Conservation (phyloP, 2,113 vertebrate species). For the Bos indicus region DNA sequence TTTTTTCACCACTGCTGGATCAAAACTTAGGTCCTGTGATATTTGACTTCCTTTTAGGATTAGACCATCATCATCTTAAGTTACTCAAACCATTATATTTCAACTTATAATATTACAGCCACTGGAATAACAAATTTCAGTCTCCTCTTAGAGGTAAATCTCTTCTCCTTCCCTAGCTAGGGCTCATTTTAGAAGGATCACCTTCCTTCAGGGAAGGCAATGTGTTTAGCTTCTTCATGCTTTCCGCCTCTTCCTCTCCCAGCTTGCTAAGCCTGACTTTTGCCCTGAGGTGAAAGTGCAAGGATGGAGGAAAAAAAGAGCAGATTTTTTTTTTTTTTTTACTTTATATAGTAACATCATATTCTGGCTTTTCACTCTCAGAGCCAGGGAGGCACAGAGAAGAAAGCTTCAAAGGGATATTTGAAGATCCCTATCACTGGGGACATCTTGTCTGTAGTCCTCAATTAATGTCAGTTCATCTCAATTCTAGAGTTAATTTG, state of each 20-base stretch:
- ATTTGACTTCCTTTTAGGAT: not conserved
- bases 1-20: not conserved
- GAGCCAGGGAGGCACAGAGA: not conserved
- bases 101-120: not conserved
- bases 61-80: not conserved
- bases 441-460: not conserved
- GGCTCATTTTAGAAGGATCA: not conserved
- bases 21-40: not conserved
- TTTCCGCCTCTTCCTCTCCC: not conserved
- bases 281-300: rapidly evolving
- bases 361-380: not conserved
- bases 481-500: not conserved
- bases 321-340: not conserved
- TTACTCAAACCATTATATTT: not conserved
- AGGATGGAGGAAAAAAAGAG: not conserved
- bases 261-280: not conserved
- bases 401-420: not conserved
- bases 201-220: not conserved
- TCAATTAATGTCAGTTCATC: not conserved
- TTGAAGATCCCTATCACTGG: not conserved
- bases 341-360: not conserved
- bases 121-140: not conserved
- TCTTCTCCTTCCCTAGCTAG: not conserved
- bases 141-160: not conserved
- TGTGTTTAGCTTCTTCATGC: not conserved